These are phyloP conservation scores for Mylabris phalerata DNA, from an alignment of 1,140 invertebrate species.

Conservation along the genomic window DNA sequence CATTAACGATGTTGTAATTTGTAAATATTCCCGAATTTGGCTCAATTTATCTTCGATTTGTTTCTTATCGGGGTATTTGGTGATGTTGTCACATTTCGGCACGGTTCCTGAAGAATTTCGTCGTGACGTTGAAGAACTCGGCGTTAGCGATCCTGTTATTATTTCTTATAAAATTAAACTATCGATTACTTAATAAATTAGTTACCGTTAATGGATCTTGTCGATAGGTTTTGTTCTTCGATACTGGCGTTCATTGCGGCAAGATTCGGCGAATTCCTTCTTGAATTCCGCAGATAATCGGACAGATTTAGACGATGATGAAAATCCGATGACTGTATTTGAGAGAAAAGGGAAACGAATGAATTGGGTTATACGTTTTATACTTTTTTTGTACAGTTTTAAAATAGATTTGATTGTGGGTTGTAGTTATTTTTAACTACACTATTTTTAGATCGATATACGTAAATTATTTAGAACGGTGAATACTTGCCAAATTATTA, in stretches of 20 bases:
- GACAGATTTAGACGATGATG: conserved; percentile 2
- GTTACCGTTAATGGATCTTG: not conserved
- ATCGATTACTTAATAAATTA: not conserved
- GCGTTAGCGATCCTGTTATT: conserved; percentile 13
- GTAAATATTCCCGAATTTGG: conserved; percentile 43
- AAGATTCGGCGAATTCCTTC: conserved; percentile 20
- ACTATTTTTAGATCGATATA: conserved; percentile 27
- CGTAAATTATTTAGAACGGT: conserved; percentile 3
- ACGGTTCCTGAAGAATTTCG: conserved; percentile 31
- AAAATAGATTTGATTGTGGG: conserved; percentile 8
- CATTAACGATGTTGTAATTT: conserved; percentile 41
- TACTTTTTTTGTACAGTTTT: too few relatives aligned
- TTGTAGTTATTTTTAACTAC: conserved; percentile 10
- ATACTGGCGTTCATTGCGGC: conserved; percentile 20
- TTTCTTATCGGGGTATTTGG: conserved; percentile 41
- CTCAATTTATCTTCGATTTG: conserved; percentile 41
- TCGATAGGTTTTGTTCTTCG: conserved; percentile 12
- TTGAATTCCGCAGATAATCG: conserved; percentile 19
- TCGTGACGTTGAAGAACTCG: conserved; percentile 32
- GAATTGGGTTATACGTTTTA: not conserved
- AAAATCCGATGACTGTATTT: not conserved
- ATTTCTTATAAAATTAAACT: conserved; percentile 18
- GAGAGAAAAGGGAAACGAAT: conserved; percentile 5
- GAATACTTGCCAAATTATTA: conserved; percentile 37
- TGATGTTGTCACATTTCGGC: conserved; percentile 40